Percentiles rank a stretch among this genome's conserved stretches.
Conservation (phyloP, 1,140 invertebrate species). For the Halotydeus destructor region DNA sequence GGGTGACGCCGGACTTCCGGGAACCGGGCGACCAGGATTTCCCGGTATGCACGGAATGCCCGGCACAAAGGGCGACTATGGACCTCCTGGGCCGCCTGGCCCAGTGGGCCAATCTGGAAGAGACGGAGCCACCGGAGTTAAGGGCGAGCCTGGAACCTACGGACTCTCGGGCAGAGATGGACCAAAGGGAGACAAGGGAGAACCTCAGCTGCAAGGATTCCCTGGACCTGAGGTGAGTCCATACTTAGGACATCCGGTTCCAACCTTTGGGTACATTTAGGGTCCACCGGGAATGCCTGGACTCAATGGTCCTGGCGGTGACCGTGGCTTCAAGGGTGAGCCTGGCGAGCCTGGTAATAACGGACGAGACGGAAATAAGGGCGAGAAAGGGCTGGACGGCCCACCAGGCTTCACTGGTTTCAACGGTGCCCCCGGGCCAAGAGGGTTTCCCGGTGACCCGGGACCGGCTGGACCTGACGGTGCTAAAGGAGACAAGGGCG, state of each 20-base stretch:
- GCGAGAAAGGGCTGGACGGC: conserved; percentile 37
- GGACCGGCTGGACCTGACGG: conserved; percentile 7
- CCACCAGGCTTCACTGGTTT: conserved; percentile 11
- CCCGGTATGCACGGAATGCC: conserved; percentile 33
- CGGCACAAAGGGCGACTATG: conserved; percentile 30
- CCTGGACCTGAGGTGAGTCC: conserved; percentile 1
- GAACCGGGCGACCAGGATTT: conserved; percentile 19
- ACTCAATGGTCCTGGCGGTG: too few species aligned
- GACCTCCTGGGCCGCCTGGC: conserved; percentile 24
- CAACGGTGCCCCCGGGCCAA: conserved; percentile 28
- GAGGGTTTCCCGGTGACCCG: conserved; percentile 28
- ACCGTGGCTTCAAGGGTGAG: neutral
- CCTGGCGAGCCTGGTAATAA: neutral
- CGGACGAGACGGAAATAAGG: conserved; percentile 22
- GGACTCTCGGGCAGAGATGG: conserved; percentile 3
- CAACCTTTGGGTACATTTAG: too few species aligned
- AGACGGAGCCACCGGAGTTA: neutral
- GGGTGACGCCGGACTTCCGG: too few species aligned
- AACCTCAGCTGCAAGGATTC: conserved; percentile 1
- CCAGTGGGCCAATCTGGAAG: conserved; percentile 9
- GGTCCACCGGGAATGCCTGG: neutral
- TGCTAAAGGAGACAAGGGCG: neutral
- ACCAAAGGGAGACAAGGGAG: conserved; percentile 1
- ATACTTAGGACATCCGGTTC: neutral
- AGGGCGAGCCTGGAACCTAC: neutral